Percentiles rank a stretch among this genome's conserved stretches.
Conservation (phyloP, 1,140 invertebrate genomes). For the Cepaea nemoralis region DNA sequence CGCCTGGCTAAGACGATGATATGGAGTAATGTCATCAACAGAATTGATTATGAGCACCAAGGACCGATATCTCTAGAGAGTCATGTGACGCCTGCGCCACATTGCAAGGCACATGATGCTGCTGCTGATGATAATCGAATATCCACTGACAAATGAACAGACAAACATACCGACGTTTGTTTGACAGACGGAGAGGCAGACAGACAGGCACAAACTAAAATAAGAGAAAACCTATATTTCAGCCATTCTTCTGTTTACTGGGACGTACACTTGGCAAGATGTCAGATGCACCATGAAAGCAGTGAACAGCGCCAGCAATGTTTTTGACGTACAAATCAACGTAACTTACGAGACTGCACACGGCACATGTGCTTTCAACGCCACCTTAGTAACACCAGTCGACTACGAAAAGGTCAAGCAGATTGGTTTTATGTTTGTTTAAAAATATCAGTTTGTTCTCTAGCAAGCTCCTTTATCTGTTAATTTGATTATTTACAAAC, state of each 20-base stretch:
- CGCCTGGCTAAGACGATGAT: no score
- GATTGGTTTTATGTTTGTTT: no score
- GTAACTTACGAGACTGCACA: background rate
- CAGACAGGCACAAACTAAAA: background rate
- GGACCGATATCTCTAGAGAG: no score
- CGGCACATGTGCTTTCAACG: background rate
- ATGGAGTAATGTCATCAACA: no score
- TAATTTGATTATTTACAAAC: no score
- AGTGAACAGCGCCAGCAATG: background rate
- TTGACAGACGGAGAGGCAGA: background rate
- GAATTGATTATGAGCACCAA: no score
- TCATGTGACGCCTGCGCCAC: background rate
- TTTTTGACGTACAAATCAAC: background rate
- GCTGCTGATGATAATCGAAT: no score
- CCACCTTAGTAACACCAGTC: background rate
- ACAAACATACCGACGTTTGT: no score
- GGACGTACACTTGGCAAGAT: background rate
- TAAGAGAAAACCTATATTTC: background rate
- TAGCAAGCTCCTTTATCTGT: no score
- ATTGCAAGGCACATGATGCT: no score
- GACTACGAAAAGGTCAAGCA: constrained; percentile 5
- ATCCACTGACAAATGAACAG: no score
- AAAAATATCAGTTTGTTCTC: no score
- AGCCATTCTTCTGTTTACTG: background rate
- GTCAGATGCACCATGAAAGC: background rate